Evolutionary conservation across 2,113 vertebrate genomes (phyloP).

Genomic region (Chrysochloris asiatica): DNA sequence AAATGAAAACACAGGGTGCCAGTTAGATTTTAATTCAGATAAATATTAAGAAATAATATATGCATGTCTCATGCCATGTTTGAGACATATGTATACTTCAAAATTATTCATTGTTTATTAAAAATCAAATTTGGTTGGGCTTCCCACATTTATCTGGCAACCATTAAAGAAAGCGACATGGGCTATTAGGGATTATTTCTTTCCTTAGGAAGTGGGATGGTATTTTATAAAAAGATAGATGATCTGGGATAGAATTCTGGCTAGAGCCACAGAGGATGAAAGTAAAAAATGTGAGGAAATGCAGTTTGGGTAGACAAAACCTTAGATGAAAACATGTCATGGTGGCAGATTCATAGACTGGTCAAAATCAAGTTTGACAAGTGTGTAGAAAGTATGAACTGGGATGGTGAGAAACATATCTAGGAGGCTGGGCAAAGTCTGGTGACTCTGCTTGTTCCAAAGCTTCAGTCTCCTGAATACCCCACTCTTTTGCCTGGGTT

Average conservation of each 20-base stretch:
- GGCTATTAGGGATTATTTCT: background rate
- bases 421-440: background rate
- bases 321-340: background rate
- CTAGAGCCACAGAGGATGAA: background rate
- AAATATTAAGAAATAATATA: background rate
- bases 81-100: too few species aligned
- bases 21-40: background rate
- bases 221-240: too few species aligned
- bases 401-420: background rate
- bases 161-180: background rate
- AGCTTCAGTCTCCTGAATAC: background rate
- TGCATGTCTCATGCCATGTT: background rate
- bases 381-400: background rate
- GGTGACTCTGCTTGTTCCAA: too few species aligned
- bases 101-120: too few species aligned
- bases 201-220: background rate
- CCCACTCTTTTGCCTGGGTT: rapidly evolving
- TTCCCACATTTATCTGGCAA: background rate
- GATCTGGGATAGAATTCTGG: background rate
- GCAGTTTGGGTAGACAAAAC: background rate
- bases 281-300: background rate
- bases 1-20: background rate
- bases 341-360: background rate
- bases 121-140: background rate
- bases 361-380: background rate